phyloP scores from a whole-genome alignment of 2,113 vertebrate species.

The Microtus ochrogaster region DNA sequence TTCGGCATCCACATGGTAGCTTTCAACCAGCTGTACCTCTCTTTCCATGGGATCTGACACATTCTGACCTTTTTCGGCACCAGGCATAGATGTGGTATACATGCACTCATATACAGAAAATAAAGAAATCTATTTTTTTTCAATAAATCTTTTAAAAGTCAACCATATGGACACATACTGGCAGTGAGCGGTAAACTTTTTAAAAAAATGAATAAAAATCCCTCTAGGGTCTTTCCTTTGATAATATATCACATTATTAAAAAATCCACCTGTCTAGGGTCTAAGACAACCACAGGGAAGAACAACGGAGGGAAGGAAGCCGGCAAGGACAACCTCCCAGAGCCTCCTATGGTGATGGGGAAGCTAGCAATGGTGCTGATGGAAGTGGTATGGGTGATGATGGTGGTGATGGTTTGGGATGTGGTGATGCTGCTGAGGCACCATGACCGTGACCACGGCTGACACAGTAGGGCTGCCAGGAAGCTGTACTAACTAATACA shows the following conservation, averaged over 20 bases:
- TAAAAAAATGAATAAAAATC: background rate
- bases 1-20: background rate
- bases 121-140: background rate
- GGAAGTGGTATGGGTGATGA: no score
- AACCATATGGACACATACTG: background rate
- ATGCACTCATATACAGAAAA: background rate
- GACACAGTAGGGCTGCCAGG: background rate
- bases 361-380: background rate
- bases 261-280: background rate
- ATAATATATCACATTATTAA: background rate
- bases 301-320: background rate
- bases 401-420: background rate
- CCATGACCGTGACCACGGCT: background rate
- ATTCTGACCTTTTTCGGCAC: background rate
- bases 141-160: background rate
- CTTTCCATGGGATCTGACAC: background rate
- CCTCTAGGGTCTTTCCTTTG: background rate
- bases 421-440: fast-evolving
- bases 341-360: background rate
- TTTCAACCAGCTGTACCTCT: background rate
- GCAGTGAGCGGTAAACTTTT: background rate
- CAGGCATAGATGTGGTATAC: background rate
- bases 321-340: background rate
- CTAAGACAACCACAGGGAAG: background rate
- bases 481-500: background rate